phyloP scores from a whole-genome alignment of 2,888 invertebrate genomes.

The Poecilobothrus nobilitatus region DNA sequence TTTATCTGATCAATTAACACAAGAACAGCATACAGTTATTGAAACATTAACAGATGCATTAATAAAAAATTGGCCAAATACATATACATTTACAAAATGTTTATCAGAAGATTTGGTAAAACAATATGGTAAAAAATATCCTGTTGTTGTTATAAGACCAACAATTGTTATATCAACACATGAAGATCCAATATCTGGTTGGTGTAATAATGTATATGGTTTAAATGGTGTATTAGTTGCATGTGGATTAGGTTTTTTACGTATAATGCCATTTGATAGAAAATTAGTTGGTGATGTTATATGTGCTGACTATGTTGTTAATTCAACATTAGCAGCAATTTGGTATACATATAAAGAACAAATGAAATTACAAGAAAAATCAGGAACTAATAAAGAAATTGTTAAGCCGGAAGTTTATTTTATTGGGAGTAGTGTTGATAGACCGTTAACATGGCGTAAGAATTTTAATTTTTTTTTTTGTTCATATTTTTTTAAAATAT shows the following conservation, averaged over 20 bases:
- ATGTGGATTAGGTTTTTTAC: slow-evolving; percentile 26
- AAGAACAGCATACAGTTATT: neutral
- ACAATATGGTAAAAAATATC: slow-evolving; percentile 23
- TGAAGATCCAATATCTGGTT: slow-evolving; percentile 29
- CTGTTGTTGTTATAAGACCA: slow-evolving; percentile 28
- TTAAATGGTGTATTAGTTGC: slow-evolving; percentile 27
- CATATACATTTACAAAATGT: slow-evolving; percentile 29
- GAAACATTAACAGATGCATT: slow-evolving; percentile 25
- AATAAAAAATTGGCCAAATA: slow-evolving; percentile 29
- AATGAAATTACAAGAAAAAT: slow-evolving; percentile 40
- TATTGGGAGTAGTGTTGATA: slow-evolving; percentile 22
- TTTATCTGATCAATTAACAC: slow-evolving; percentile 22
- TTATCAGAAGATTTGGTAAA: slow-evolving; percentile 29
- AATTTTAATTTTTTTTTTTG: neutral
- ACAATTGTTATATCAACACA: slow-evolving; percentile 28
- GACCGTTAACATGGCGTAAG: slow-evolving; percentile 23
- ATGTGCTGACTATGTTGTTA: slow-evolving; percentile 30
- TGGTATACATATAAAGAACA: slow-evolving; percentile 31
- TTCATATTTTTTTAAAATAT: neutral
- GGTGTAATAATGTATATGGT: slow-evolving; percentile 28
- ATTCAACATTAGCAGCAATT: slow-evolving; percentile 28
- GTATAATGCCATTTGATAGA: slow-evolving; percentile 21
- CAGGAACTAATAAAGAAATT: neutral
- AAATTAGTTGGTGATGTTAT: slow-evolving; percentile 25
- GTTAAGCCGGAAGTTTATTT: slow-evolving; percentile 25